Evolutionary conservation across 1,140 invertebrate genomes (phyloP).

Genomic region (Zaprionus capensis): DNA sequence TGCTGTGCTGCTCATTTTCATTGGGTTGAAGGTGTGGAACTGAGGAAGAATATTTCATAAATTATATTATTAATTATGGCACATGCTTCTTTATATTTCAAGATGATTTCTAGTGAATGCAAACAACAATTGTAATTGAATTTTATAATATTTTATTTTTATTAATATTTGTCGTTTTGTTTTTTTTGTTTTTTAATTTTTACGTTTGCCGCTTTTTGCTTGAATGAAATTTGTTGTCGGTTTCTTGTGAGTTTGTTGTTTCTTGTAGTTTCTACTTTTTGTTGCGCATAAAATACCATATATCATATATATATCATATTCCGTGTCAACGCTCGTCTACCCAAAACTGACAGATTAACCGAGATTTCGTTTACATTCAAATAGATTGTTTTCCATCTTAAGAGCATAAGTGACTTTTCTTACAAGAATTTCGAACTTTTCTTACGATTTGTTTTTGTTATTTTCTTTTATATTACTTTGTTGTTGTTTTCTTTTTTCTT

Average conservation of each 20-base stretch:
- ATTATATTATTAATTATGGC: neutral
- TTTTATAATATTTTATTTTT: constrained; percentile 77
- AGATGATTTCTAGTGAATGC: constrained; percentile 6
- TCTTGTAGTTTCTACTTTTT: constrained; percentile 40
- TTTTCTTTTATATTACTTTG: constrained; percentile 24
- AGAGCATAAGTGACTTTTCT: constrained; percentile 17
- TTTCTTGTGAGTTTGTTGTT: constrained; percentile 51
- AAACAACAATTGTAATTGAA: constrained; percentile 41
- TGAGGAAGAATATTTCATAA: neutral
- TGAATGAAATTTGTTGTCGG: constrained; percentile 48
- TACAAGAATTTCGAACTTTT: constrained; percentile 49
- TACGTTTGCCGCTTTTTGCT: constrained; percentile 43
- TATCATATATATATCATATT: constrained; percentile 7
- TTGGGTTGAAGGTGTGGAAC: neutral
- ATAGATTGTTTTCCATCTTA: constrained; percentile 21
- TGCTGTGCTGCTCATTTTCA: constrained; percentile 8
- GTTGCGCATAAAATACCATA: constrained; percentile 64
- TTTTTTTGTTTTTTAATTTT: constrained; percentile 42
- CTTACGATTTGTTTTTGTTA: constrained; percentile 36
- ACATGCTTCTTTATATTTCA: neutral
- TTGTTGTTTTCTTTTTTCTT: constrained; percentile 14
- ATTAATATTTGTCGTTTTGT: constrained; percentile 63
- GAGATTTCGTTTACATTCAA: neutral
- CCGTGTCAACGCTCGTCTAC: constrained; percentile 1
- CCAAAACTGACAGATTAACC: constrained; percentile 8